Percentiles rank a stretch among this genome's conserved stretches.
Conservation (phyloP, 1,140 invertebrate species). For the Melitaea cinxia region DNA sequence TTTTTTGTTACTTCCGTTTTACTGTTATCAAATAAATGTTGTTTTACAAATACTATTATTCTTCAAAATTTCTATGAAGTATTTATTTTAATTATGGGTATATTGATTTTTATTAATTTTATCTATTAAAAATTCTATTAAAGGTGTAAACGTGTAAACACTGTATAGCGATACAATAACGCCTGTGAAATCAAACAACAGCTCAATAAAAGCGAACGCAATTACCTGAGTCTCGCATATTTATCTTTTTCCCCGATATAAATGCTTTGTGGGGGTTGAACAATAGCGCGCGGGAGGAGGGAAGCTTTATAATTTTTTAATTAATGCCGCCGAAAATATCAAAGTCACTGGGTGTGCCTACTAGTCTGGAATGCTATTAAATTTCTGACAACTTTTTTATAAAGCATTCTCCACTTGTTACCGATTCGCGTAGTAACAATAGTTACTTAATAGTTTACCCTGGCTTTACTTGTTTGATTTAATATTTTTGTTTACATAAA, state of each 20-base stretch:
- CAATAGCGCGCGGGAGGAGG: conserved; percentile 60
- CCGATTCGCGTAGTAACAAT: not conserved
- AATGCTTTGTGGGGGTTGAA: conserved; percentile 70
- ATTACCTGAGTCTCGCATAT: conserved; percentile 75
- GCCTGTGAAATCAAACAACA: conserved; percentile 74
- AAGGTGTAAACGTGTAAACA: conserved; percentile 25
- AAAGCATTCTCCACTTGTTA: conserved; percentile 43
- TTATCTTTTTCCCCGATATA: conserved; percentile 74
- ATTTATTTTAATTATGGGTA: no score
- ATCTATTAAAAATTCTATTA: no score
- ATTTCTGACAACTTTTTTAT: conserved; percentile 62
- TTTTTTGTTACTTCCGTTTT: not conserved
- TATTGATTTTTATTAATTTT: no score
- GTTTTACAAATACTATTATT: no score
- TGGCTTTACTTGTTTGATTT: not conserved
- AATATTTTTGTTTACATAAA: no score
- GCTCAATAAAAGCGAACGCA: conserved; percentile 71
- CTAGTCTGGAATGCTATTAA: conserved; percentile 71
- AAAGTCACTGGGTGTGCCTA: conserved; percentile 68
- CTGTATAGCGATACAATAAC: conserved; percentile 49
- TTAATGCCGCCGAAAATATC: conserved; percentile 77
- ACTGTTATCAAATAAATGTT: not conserved
- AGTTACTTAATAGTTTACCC: conserved; percentile 7
- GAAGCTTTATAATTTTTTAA: conserved; percentile 80
- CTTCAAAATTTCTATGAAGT: no score